Evolutionary conservation across 1,140 invertebrate species (phyloP).

Genomic region (Cotesia glomerata): DNA sequence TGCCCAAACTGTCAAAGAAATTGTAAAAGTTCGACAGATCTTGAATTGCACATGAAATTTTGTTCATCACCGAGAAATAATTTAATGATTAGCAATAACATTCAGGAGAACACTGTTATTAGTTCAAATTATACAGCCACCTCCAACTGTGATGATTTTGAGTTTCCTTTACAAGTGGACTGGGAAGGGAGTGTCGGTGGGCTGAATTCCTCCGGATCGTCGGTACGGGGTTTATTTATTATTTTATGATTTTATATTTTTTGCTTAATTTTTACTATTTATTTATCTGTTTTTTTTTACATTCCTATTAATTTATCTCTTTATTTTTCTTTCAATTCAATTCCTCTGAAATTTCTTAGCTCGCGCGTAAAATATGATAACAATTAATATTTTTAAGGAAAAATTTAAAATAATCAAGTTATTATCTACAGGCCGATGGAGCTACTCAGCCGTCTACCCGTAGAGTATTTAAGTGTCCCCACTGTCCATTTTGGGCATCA

Average conservation of each 20-base stretch:
- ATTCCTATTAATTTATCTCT: not conserved
- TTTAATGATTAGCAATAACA: conserved; percentile 39
- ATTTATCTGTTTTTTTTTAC: not conserved
- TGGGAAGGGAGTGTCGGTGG: conserved; percentile 50
- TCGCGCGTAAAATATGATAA: not conserved
- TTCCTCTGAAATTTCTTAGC: not conserved
- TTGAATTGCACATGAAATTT: conserved; percentile 74
- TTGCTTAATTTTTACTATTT: not conserved
- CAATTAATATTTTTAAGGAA: not conserved
- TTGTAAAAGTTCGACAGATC: conserved; percentile 81
- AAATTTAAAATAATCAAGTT: conserved; percentile 20
- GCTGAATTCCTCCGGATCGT: conserved; percentile 50
- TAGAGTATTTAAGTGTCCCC: conserved; percentile 85
- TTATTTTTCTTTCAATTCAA: not conserved
- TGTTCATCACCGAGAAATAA: conserved; percentile 67
- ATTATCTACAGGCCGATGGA: conserved; percentile 54
- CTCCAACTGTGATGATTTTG: conserved; percentile 51
- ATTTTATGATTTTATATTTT: conserved; percentile 27
- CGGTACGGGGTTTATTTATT: conserved; percentile 45
- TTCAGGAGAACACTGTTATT: conserved; percentile 30
- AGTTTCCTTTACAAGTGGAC: conserved; percentile 52
- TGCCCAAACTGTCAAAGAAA: conserved; percentile 85
- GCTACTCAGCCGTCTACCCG: conserved; percentile 55
- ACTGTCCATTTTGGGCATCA: conserved; percentile 88
- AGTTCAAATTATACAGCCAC: conserved; percentile 48